Conservation (phyloP, 1,140 invertebrate genomes). For the Aradophagus sp. region DNA sequence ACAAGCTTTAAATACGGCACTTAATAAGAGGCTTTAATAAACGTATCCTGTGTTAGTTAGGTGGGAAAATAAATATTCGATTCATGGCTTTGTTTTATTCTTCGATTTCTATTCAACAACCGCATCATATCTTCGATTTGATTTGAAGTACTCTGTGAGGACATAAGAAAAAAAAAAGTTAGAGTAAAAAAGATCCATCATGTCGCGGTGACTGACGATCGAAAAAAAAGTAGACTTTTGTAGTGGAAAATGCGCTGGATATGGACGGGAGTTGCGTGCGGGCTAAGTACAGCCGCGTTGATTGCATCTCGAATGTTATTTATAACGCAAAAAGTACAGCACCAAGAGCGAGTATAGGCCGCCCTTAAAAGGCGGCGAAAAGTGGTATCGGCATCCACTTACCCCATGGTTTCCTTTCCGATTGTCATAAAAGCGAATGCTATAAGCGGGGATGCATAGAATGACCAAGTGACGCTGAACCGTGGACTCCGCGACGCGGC, state of each 20-base stretch:
- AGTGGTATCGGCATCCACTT: slow-evolving; percentile 58
- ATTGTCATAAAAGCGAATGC: slow-evolving; percentile 69
- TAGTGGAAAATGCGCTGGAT: no score
- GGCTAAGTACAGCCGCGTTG: background rate
- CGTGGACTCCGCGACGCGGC: slow-evolving; percentile 12
- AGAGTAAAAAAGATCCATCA: no score
- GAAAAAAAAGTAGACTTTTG: no score
- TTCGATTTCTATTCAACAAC: background rate
- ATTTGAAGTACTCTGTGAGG: no score
- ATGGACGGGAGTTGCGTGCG: background rate
- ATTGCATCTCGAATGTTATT: slow-evolving; percentile 27
- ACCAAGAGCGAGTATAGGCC: slow-evolving; percentile 49
- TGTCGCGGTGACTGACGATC: no score
- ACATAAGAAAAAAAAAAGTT: no score
- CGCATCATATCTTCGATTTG: no score
- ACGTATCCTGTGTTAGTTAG: slow-evolving; percentile 29
- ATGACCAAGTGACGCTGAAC: slow-evolving; percentile 35
- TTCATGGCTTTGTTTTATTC: slow-evolving; percentile 3
- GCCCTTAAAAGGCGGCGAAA: slow-evolving; percentile 65
- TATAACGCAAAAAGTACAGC: slow-evolving; percentile 31
- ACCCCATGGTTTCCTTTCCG: slow-evolving; percentile 73
- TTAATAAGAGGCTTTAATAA: slow-evolving; percentile 46
- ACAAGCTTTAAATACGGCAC: slow-evolving; percentile 21
- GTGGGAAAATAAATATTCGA: slow-evolving; percentile 20
- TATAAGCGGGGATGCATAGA: slow-evolving; percentile 63